Conservation (phyloP, 2,113 vertebrate species). For the Pundamilia nyererei region DNA sequence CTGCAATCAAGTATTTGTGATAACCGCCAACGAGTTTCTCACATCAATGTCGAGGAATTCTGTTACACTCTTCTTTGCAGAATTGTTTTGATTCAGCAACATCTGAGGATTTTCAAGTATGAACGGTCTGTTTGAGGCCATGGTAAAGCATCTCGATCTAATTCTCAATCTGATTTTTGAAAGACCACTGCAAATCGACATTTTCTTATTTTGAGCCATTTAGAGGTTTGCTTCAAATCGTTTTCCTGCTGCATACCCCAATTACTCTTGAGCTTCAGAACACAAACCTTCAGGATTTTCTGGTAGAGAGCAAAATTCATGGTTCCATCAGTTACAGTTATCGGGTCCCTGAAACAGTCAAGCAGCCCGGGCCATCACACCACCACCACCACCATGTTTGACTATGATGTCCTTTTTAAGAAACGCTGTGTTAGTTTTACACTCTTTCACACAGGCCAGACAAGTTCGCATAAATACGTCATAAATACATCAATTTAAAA, state of each 20-base stretch:
- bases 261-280: not conserved
- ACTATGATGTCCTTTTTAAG: not conserved
- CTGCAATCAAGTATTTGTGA: not conserved
- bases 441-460: not conserved
- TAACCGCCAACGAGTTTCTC: not conserved
- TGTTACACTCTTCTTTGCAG: not conserved
- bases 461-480: not conserved
- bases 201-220: not conserved
- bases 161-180: not conserved
- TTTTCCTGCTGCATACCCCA: not conserved
- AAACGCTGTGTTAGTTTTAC: not conserved
- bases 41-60: not conserved
- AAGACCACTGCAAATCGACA: not conserved
- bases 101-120: not conserved
- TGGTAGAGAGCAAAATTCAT: not conserved
- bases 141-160: not conserved
- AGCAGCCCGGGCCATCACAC: not conserved
- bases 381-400: not conserved
- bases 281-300: not conserved
- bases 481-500: not conserved
- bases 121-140: not conserved
- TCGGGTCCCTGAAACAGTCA: not conserved
- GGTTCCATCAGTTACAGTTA: not conserved
- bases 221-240: not conserved
- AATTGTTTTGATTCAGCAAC: not conserved